phyloP scores from a whole-genome alignment of 2,888 invertebrate genomes.

The Mimas tiliae region DNA sequence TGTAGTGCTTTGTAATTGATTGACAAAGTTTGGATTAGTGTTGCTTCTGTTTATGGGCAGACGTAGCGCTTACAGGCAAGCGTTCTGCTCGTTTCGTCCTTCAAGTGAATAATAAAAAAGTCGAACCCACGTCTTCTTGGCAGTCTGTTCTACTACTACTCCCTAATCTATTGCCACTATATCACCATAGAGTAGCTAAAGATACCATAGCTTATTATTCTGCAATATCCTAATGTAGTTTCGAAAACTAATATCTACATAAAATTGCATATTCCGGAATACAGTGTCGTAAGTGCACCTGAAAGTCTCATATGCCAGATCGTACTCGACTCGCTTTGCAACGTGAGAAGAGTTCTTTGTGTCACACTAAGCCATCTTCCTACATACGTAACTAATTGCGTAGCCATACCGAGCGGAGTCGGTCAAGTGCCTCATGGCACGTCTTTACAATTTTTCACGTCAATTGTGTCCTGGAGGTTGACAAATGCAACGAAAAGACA shows the following conservation, averaged over 20 bases:
- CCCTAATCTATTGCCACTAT: no score
- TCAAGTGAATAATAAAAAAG: no score
- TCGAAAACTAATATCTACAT: background rate
- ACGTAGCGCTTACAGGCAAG: no score
- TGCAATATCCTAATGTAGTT: background rate
- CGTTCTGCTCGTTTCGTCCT: no score
- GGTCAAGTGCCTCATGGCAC: slow-evolving; percentile 12
- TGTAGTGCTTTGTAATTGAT: no score
- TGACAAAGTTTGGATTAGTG: no score
- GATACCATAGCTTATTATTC: background rate
- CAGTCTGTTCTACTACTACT: no score
- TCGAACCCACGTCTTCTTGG: no score
- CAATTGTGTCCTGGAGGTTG: background rate
- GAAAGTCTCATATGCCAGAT: background rate
- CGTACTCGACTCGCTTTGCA: slow-evolving; percentile 20
- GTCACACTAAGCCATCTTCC: slow-evolving; percentile 18
- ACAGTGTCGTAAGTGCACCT: slow-evolving; percentile 5
- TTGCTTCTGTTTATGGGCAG: no score
- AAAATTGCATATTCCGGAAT: background rate
- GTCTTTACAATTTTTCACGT: background rate
- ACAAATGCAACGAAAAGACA: background rate
- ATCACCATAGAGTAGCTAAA: no score
- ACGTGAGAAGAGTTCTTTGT: slow-evolving; percentile 17
- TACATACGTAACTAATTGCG: slow-evolving; percentile 16
- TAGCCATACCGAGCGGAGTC: background rate